Evolutionary conservation across 2,888 invertebrate genomes (phyloP).

Genomic region (Drosophila yooni): DNA sequence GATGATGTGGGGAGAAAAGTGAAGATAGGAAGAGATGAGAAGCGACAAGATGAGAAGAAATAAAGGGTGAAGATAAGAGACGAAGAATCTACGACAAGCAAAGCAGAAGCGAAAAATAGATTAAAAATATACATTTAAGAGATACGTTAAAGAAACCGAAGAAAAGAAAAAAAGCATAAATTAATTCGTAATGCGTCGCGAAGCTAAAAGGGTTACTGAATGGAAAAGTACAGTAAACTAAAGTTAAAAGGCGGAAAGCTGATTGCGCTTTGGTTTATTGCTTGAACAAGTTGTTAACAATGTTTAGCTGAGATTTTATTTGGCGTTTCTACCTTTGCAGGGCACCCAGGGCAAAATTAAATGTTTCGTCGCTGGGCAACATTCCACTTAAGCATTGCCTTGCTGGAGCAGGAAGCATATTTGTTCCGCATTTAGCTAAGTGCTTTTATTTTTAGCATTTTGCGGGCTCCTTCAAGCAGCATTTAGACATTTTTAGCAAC

Average conservation of each 20-base stretch:
- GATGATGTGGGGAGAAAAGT: background rate
- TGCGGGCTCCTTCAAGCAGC: constrained; percentile 51
- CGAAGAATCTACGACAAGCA: background rate
- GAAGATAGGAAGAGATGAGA: background rate
- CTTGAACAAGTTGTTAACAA: constrained; percentile 12
- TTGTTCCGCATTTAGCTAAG: constrained; percentile 29
- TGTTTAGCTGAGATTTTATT: constrained; percentile 4
- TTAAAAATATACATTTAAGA: background rate
- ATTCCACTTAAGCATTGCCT: constrained; percentile 3
- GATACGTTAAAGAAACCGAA: background rate
- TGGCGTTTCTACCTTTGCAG: background rate
- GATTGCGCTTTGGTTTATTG: constrained; percentile 13
- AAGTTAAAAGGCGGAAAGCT: constrained; percentile 3
- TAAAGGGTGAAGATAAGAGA: background rate
- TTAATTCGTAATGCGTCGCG: background rate
- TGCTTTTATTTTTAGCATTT: constrained; percentile 30
- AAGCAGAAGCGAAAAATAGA: background rate
- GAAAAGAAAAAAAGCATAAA: background rate
- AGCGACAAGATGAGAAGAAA: background rate
- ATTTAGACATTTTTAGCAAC: constrained; percentile 54
- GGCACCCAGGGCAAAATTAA: background rate
- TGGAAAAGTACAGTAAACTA: background rate
- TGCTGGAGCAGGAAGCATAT: constrained; percentile 12
- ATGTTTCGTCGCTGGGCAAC: background rate
- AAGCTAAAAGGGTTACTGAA: background rate